phyloP scores from a whole-genome alignment of 2,888 invertebrate genomes.

The Lysandra coridon region DNA sequence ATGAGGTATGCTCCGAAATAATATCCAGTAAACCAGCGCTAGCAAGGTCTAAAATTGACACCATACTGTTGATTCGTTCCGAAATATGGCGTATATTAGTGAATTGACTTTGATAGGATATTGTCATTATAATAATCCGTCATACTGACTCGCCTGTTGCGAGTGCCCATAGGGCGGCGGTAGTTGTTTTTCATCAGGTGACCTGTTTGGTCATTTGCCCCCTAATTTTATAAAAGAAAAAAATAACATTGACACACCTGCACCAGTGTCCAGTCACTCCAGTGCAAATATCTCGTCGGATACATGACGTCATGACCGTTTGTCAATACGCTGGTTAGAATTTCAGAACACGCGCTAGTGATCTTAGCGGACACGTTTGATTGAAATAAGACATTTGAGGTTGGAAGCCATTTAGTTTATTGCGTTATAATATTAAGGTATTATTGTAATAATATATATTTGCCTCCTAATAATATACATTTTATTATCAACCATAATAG shows the following conservation, averaged over 20 bases:
- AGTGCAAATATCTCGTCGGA: background rate
- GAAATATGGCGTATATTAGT: too few species aligned
- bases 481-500: background rate
- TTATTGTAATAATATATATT: background rate
- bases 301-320: background rate
- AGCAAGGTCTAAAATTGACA: background rate
- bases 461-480: background rate
- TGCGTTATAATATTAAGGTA: background rate
- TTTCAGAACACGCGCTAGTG: background rate
- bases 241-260: too few species aligned
- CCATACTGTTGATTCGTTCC: too few species aligned
- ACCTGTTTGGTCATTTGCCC: too few species aligned
- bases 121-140: too few species aligned
- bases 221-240: too few species aligned
- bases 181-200: too few species aligned
- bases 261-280: too few species aligned
- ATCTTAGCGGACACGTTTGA: background rate
- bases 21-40: background rate
- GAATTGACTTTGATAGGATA: too few species aligned
- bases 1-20: background rate
- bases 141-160: too few species aligned
- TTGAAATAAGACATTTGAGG: conserved; percentile 9
- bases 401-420: background rate
- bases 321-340: background rate
- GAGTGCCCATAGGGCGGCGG: too few species aligned